phyloP scores from a whole-genome alignment of 1,140 invertebrate species.

The Antheraea pernyi region DNA sequence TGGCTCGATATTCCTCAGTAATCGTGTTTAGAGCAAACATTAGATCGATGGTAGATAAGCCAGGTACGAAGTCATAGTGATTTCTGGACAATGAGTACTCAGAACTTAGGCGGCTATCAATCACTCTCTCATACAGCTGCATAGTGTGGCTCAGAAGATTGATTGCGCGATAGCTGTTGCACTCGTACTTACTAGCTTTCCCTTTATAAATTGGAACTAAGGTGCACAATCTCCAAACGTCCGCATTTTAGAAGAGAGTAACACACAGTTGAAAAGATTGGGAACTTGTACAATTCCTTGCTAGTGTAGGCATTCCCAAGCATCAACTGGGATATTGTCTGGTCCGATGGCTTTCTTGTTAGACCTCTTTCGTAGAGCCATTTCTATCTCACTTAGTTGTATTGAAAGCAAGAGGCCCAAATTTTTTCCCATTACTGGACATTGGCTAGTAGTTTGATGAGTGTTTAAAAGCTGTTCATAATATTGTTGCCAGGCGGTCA shows the following conservation, averaged over 20 bases:
- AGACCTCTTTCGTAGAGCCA: neutral
- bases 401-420: neutral
- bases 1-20: constrained; percentile 13
- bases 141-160: constrained; percentile 20
- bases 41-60: constrained; percentile 12
- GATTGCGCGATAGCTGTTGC: constrained; percentile 14
- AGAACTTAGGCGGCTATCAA: neutral
- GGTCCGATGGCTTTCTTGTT: constrained; percentile 7
- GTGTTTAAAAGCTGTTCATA: neutral
- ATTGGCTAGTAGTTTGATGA: no score
- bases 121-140: constrained; percentile 22
- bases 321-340: constrained; percentile 4
- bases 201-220: no score
- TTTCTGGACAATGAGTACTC: neutral
- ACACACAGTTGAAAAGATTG: constrained; percentile 7
- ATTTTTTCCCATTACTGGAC: neutral
- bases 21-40: constrained; percentile 17
- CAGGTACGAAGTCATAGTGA: no score
- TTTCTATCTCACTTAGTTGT: neutral
- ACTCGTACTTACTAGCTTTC: no score
- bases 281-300: neutral
- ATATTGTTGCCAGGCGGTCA: neutral
- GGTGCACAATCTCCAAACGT: neutral
- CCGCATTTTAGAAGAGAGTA: neutral
- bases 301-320: neutral